Conservation (phyloP, 2,113 vertebrate genomes). For the Syngnathus scovelli region DNA sequence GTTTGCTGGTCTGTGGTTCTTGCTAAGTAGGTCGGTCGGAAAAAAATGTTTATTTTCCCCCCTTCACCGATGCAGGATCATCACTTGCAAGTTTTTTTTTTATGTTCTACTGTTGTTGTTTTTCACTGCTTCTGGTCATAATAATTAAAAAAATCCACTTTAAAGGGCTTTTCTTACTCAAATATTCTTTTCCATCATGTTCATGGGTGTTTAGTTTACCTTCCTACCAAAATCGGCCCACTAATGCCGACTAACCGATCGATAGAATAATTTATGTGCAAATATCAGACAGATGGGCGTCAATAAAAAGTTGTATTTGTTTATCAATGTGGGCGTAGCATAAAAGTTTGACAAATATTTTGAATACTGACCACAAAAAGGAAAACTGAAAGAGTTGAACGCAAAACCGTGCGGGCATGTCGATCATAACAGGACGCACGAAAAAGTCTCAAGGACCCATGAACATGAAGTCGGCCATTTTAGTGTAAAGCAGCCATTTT, state of each 20-base stretch:
- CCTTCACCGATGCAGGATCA: slow-evolving; percentile 15
- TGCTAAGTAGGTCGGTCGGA: slow-evolving; percentile 52
- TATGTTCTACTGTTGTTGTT: slow-evolving; percentile 28
- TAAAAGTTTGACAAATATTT: not conserved
- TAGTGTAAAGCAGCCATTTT: not conserved
- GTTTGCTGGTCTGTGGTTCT: slow-evolving; percentile 54
- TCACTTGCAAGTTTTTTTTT: slow-evolving; percentile 18
- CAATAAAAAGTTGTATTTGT: not conserved
- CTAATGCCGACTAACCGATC: no score
- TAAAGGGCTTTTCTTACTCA: not conserved
- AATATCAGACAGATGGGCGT: not conserved
- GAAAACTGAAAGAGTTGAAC: not conserved
- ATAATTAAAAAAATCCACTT: no score
- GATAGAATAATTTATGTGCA: no score
- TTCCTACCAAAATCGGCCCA: not conserved
- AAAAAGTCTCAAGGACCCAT: not conserved
- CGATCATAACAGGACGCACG: not conserved
- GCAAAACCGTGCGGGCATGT: not conserved
- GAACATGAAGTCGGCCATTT: not conserved
- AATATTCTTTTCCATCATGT: not conserved
- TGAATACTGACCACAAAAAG: not conserved
- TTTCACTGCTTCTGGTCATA: slow-evolving; percentile 2
- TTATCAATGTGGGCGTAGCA: not conserved
- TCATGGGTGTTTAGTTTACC: not conserved
- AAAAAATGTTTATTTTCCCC: slow-evolving; percentile 10